phyloP scores from a whole-genome alignment of 1,140 invertebrate species.

The Sinonovacula constricta region DNA sequence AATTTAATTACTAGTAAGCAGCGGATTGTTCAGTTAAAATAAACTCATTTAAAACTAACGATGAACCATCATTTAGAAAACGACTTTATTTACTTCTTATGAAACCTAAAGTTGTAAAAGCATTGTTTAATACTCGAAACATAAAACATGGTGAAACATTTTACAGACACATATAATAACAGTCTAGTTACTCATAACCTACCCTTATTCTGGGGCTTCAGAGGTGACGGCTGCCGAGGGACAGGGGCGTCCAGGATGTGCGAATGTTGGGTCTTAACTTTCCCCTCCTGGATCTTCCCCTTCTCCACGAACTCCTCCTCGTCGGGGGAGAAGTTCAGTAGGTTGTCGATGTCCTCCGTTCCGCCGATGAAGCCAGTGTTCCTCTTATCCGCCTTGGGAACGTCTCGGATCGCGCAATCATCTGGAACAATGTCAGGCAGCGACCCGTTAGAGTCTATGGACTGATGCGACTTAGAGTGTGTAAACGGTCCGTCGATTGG shows the following conservation, averaged over 20 bases:
- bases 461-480: slow-evolving; percentile 59
- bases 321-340: slow-evolving; percentile 60
- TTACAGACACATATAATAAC: too few relatives aligned
- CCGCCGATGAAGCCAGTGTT: slow-evolving; percentile 65
- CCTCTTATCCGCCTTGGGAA: slow-evolving; percentile 45
- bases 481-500: slow-evolving; percentile 37
- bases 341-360: slow-evolving; percentile 73
- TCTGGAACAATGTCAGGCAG: slow-evolving; percentile 70
- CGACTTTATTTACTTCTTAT: too few relatives aligned
- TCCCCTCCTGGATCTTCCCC: slow-evolving; percentile 47
- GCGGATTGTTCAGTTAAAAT: too few relatives aligned
- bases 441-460: slow-evolving; percentile 53
- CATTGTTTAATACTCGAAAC: too few relatives aligned
- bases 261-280: slow-evolving; percentile 51
- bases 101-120: too few relatives aligned
- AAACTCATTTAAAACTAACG: too few relatives aligned
- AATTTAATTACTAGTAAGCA: too few relatives aligned
- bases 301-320: slow-evolving; percentile 55
- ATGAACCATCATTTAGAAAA: too few relatives aligned
- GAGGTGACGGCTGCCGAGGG: slow-evolving; percentile 66
- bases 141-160: too few relatives aligned
- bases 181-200: too few relatives aligned
- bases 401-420: slow-evolving; percentile 12
- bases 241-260: slow-evolving; percentile 72
- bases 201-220: slow-evolving; percentile 66